Evolutionary conservation across 2,113 vertebrate genomes (phyloP).

Genomic region (Lampris megalopsis): DNA sequence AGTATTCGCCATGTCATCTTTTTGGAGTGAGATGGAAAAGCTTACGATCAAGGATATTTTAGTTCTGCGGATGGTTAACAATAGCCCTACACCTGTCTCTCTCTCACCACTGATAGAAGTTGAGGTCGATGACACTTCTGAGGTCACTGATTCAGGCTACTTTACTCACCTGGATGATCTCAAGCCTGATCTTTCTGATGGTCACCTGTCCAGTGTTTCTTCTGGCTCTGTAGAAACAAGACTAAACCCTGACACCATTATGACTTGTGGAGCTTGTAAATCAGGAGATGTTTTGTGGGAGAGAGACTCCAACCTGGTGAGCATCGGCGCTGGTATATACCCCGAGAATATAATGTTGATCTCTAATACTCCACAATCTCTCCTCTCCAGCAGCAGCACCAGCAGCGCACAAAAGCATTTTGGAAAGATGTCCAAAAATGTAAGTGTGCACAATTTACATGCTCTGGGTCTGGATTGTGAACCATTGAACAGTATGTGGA

Average conservation of each 20-base stretch:
- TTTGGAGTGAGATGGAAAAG: slow-evolving; percentile 85
- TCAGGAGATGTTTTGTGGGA: slow-evolving; percentile 58
- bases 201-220: slow-evolving; percentile 31
- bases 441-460: slow-evolving; percentile 73
- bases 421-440: slow-evolving; percentile 75
- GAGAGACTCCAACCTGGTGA: slow-evolving; percentile 35
- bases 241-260: background rate
- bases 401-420: slow-evolving; percentile 40
- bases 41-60: slow-evolving; percentile 85
- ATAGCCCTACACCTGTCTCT: slow-evolving; percentile 22
- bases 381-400: slow-evolving; percentile 17
- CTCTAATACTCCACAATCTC: slow-evolving; percentile 41
- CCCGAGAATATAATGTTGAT: slow-evolving; percentile 36
- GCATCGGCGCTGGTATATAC: slow-evolving; percentile 15
- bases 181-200: slow-evolving; percentile 25
- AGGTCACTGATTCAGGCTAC: slow-evolving; percentile 60
- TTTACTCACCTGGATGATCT: slow-evolving; percentile 58
- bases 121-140: slow-evolving; percentile 35
- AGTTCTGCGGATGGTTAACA: slow-evolving; percentile 56
- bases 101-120: slow-evolving; percentile 61
- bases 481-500: slow-evolving; percentile 12
- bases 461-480: slow-evolving; percentile 68
- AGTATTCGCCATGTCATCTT: slow-evolving; percentile 81
- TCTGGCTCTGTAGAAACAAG: slow-evolving; percentile 38
- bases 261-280: background rate